These are phyloP conservation scores for Cairina moschata DNA, from an alignment of 2,113 vertebrate genomes.

Conservation along the genomic window DNA sequence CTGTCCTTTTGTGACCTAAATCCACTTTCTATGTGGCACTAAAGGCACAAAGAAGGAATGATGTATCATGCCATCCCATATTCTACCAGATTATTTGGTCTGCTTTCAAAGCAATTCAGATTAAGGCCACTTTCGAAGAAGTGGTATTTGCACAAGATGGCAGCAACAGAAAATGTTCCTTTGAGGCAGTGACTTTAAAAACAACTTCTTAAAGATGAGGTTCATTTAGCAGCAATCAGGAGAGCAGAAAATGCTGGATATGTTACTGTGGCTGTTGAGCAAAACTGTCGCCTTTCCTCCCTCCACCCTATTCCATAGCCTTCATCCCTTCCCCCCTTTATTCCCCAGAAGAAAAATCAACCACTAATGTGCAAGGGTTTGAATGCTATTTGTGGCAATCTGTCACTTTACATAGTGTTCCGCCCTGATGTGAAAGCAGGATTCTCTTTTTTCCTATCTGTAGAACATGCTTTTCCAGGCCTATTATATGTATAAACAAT, in stretches of 20 bases:
- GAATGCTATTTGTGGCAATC: constrained; percentile 72
- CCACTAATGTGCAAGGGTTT: constrained; percentile 53
- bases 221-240: constrained; percentile 31
- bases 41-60: constrained; percentile 37
- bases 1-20: constrained; percentile 61
- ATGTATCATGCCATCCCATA: background rate
- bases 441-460: constrained; percentile 56
- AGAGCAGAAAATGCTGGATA: constrained; percentile 12
- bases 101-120: constrained; percentile 62
- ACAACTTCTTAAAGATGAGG: constrained; percentile 47
- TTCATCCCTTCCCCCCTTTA: constrained; percentile 4
- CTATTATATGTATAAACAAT: constrained; percentile 83
- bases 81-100: constrained; percentile 24
- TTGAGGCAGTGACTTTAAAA: constrained; percentile 60
- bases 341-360: constrained; percentile 50
- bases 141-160: constrained; percentile 42
- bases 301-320: background rate
- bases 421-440: constrained; percentile 69
- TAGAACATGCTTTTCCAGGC: constrained; percentile 74
- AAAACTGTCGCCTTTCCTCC: background rate
- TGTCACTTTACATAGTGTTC: constrained; percentile 72
- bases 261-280: constrained; percentile 2
- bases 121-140: constrained; percentile 62
- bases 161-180: constrained; percentile 48
- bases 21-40: constrained; percentile 53